A percentile compares a stretch with the other conserved stretches of the same genome.
Evolutionary conservation across 2,113 vertebrate genomes (phyloP).

Genomic region (Myxocyprinus asiaticus): DNA sequence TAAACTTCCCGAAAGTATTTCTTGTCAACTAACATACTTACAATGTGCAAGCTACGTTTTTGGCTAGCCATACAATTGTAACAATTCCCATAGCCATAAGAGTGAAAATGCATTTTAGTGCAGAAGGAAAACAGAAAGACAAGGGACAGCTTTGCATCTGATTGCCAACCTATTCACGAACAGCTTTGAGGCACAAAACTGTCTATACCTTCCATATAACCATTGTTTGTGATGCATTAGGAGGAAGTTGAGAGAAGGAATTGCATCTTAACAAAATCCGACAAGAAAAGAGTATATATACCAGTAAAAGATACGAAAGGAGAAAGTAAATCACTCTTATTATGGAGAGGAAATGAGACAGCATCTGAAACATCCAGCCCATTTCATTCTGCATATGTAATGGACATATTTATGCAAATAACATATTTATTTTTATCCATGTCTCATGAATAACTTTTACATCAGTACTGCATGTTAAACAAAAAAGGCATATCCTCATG

Average conservation of each 20-base stretch:
- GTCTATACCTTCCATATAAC: constrained; percentile 5
- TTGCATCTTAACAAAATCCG: neutral
- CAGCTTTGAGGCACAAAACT: neutral
- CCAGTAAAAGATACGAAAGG: no score
- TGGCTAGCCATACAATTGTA: neutral
- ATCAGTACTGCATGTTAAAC: constrained; percentile 17
- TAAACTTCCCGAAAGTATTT: no score
- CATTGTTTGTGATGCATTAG: constrained; percentile 27
- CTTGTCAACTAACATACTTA: no score
- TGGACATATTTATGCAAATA: constrained; percentile 21
- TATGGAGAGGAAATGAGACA: neutral
- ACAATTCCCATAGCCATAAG: neutral
- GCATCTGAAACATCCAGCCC: neutral
- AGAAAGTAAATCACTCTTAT: constrained; percentile 16
- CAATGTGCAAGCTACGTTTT: no score
- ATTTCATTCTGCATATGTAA: neutral
- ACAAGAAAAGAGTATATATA: no score
- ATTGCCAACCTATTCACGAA: neutral
- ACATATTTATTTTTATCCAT: neutral
- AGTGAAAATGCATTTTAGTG: neutral
- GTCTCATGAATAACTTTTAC: constrained; percentile 15
- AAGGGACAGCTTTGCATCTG: neutral
- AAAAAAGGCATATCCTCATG: neutral
- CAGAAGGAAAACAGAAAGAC: neutral
- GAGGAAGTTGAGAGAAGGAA: neutral